These are phyloP conservation scores for Diuraphis noxia DNA, from an alignment of 1,140 invertebrate species.

Conservation along the genomic window DNA sequence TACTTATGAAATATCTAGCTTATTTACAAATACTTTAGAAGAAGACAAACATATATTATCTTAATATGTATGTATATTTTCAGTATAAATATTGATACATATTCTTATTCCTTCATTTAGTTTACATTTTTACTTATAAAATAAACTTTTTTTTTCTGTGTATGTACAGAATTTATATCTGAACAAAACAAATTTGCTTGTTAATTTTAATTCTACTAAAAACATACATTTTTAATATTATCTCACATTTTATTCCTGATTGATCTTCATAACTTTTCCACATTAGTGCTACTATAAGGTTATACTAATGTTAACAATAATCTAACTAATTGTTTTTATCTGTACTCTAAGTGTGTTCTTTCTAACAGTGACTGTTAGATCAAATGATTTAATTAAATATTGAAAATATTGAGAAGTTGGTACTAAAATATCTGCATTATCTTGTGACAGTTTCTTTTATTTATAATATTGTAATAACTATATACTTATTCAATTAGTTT, in stretches of 20 bases:
- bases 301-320: not conserved
- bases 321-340: not conserved
- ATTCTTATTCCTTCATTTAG: constrained; percentile 12
- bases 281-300: not conserved
- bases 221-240: not conserved
- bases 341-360: not conserved
- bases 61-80: constrained; percentile 10
- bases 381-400: not conserved
- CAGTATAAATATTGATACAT: constrained; percentile 3
- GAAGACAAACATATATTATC: not conserved
- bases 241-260: not conserved
- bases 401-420: not conserved
- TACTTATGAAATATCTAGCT: constrained; percentile 29
- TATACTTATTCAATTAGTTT: not conserved
- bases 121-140: constrained; percentile 11
- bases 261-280: not conserved
- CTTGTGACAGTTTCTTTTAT: not conserved
- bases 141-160: not conserved
- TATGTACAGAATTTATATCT: not conserved
- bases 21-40: constrained; percentile 22
- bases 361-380: not conserved
- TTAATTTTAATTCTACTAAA: not conserved
- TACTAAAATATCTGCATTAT: not conserved
- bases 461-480: not conserved
- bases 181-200: not conserved